These are phyloP conservation scores for Luidia sarsii DNA, from an alignment of 53 echinoderm and acorn worm genomes.

Conservation along the genomic window DNA sequence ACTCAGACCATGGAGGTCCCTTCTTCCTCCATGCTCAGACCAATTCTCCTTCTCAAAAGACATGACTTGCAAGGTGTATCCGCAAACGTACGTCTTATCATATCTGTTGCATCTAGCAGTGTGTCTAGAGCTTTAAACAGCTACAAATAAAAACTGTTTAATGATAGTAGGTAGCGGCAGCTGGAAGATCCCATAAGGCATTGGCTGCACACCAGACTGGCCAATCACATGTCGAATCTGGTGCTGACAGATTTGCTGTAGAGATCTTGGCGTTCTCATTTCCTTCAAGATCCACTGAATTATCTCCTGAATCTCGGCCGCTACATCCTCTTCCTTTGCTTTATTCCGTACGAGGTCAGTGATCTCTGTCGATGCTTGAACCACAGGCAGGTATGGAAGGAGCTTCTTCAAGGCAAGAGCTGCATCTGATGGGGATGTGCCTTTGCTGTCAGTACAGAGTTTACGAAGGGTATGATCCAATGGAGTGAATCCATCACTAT, in stretches of 20 bases:
- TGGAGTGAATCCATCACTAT: slow-evolving; percentile 26
- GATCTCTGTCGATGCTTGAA: not conserved
- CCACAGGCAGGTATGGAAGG: not conserved
- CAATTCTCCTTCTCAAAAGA: no score
- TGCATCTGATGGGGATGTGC: not conserved
- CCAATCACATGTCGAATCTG: not conserved
- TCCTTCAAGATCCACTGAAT: not conserved
- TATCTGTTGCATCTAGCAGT: no score
- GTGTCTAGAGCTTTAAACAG: no score
- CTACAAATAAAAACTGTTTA: not conserved
- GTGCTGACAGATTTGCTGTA: slow-evolving; percentile 18
- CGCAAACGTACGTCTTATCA: no score
- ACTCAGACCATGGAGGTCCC: no score
- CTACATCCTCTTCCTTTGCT: not conserved
- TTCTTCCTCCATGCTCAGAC: no score
- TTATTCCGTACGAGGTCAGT: not conserved
- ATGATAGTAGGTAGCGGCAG: slow-evolving; percentile 6
- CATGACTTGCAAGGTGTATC: no score
- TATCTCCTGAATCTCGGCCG: not conserved
- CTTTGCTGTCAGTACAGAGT: slow-evolving; percentile 18
- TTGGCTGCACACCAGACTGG: not conserved
- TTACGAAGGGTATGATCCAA: slow-evolving; percentile 20
- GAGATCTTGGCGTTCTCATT: not conserved
- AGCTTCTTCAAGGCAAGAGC: slow-evolving; percentile 11
- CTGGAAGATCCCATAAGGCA: not conserved